Evolutionary conservation across 2,888 invertebrate genomes (phyloP).

Genomic region (Blastobasis lacticolella): DNA sequence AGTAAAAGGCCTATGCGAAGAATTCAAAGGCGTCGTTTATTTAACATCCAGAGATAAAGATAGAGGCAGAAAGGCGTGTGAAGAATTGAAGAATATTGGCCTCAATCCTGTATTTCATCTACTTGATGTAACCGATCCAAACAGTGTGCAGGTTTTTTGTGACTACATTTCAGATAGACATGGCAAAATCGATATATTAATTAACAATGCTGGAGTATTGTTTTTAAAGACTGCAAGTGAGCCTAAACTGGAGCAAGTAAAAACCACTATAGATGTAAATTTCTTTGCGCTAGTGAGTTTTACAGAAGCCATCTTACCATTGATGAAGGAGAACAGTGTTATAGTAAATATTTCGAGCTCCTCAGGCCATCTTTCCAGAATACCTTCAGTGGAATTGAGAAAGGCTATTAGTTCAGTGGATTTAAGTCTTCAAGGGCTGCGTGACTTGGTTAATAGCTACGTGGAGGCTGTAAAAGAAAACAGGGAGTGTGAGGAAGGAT

Average conservation of each 20-base stretch:
- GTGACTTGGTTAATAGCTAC: conserved; percentile 76
- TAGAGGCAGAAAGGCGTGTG: conserved; percentile 74
- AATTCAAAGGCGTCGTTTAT: conserved; percentile 79
- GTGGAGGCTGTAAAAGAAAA: conserved; percentile 65
- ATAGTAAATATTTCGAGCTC: conserved; percentile 85
- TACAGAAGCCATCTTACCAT: conserved; percentile 78
- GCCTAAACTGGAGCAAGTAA: conserved; percentile 39
- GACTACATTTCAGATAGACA: conserved; percentile 70
- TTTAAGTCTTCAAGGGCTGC: conserved; percentile 72
- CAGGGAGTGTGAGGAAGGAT: conserved; percentile 49
- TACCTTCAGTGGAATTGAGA: conserved; percentile 70
- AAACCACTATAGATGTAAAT: conserved; percentile 49
- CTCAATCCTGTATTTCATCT: conserved; percentile 75
- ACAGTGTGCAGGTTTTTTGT: conserved; percentile 72
- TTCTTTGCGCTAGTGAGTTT: conserved; percentile 50
- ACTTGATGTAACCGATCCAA: conserved; percentile 77
- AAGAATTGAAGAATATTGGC: conserved; percentile 65
- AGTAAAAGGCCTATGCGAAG: conserved; percentile 77
- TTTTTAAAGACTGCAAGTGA: conserved; percentile 52
- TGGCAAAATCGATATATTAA: conserved; percentile 78
- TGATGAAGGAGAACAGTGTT: conserved; percentile 77
- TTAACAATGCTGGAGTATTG: conserved; percentile 82
- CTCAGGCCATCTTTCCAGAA: conserved; percentile 76
- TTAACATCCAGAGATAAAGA: conserved; percentile 77
- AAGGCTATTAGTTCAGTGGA: conserved; percentile 58